These are phyloP conservation scores for Spinibarbus caldwelli DNA, from an alignment of 2,797 vertebrate species.

Conservation along the genomic window DNA sequence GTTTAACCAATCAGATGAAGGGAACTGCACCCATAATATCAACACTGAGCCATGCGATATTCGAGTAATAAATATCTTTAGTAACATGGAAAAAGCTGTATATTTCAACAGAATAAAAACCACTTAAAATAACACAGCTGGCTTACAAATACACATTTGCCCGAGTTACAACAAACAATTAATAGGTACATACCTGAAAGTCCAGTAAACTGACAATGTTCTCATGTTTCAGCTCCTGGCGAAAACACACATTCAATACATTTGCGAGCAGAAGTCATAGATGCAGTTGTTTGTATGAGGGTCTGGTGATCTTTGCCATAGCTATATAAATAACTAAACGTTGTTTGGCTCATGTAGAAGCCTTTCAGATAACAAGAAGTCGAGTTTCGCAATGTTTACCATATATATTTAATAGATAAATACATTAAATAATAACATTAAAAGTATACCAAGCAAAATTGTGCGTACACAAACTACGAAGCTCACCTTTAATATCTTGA, in stretches of 20 bases:
- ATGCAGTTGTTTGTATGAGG: background rate
- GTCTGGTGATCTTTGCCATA: background rate
- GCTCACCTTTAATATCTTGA: constrained; percentile 95
- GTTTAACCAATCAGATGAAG: constrained; percentile 32
- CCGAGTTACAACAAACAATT: background rate
- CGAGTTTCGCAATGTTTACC: background rate
- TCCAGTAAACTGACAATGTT: constrained; percentile 96
- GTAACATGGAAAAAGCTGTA: background rate
- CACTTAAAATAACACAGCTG: background rate
- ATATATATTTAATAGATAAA: background rate
- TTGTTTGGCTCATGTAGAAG: background rate
- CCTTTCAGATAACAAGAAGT: background rate
- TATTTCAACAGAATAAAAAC: background rate
- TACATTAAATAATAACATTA: background rate
- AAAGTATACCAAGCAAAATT: background rate
- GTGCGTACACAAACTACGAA: background rate
- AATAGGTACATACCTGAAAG: constrained; percentile 85
- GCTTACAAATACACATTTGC: background rate
- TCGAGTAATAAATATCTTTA: constrained; percentile 13
- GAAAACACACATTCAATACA: constrained; percentile 11
- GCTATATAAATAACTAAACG: background rate
- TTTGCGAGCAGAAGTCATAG: background rate
- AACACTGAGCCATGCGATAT: constrained; percentile 48
- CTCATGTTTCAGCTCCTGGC: constrained; percentile 94
- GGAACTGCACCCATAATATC: constrained; percentile 26